Conservation (phyloP, 2,888 invertebrate genomes). For the Campaea margaritaria region DNA sequence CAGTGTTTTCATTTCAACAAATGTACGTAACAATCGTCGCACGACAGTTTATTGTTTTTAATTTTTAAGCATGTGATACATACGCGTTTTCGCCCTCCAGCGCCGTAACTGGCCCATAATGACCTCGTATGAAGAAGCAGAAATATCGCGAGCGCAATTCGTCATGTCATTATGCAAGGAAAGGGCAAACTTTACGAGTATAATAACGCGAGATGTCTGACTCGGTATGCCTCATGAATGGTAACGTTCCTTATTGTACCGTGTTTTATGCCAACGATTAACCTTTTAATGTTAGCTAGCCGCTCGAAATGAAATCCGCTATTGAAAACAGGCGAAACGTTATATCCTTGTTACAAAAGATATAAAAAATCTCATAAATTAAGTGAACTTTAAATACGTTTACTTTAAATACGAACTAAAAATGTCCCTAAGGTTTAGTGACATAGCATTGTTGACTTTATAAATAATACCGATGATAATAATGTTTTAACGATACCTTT, state of each 20-base stretch:
- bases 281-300: slow-evolving; percentile 80
- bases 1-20: slow-evolving; percentile 54
- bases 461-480: slow-evolving; percentile 30
- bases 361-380: no score
- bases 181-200: slow-evolving; percentile 84
- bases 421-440: no score
- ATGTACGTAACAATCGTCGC: slow-evolving; percentile 40
- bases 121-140: slow-evolving; percentile 80
- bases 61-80: slow-evolving; percentile 40
- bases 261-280: slow-evolving; percentile 84
- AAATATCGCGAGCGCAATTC: slow-evolving; percentile 83
- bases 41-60: slow-evolving; percentile 38
- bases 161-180: slow-evolving; percentile 85
- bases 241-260: slow-evolving; percentile 81
- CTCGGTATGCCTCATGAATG: slow-evolving; percentile 77
- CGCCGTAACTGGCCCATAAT: slow-evolving; percentile 73
- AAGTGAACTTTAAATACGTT: no score
- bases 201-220: slow-evolving; percentile 84
- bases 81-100: slow-evolving; percentile 56
- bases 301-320: slow-evolving; percentile 65
- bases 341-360: no score
- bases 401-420: no score
- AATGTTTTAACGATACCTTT: slow-evolving; percentile 43
- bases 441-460: slow-evolving; percentile 9
- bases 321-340: slow-evolving; percentile 42